phyloP scores from a whole-genome alignment of 2,888 invertebrate species.

The Mellilla xanthometata region DNA sequence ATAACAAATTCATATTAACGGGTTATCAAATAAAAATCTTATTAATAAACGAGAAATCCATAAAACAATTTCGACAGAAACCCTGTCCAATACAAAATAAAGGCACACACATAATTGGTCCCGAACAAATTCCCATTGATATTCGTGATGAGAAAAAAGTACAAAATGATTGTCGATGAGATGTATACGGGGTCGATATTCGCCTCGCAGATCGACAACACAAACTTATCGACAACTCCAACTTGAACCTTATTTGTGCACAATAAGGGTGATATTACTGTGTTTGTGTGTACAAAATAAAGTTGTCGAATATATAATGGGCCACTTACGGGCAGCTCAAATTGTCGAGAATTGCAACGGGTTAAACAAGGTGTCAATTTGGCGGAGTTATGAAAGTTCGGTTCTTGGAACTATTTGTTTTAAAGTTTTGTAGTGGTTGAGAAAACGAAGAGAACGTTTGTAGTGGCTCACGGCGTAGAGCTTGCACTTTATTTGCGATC shows the following conservation, averaged over 20 bases:
- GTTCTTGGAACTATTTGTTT: slow-evolving; percentile 80
- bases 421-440: slow-evolving; percentile 54
- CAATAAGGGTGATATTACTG: slow-evolving; percentile 34
- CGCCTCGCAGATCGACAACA: slow-evolving; percentile 52
- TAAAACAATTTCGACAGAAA: slow-evolving; percentile 50
- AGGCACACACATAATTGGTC: slow-evolving; percentile 74
- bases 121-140: slow-evolving; percentile 80
- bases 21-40: slow-evolving; percentile 40
- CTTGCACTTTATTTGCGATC: slow-evolving; percentile 69
- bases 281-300: slow-evolving; percentile 25
- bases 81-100: slow-evolving; percentile 60
- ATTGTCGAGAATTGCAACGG: slow-evolving; percentile 76
- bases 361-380: slow-evolving; percentile 81
- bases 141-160: slow-evolving; percentile 80
- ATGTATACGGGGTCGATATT: slow-evolving; percentile 69
- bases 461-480: slow-evolving; percentile 37
- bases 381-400: slow-evolving; percentile 78
- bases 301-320: slow-evolving; percentile 67
- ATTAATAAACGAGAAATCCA: slow-evolving; percentile 44
- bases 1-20: slow-evolving; percentile 32
- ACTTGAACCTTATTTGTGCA: slow-evolving; percentile 14
- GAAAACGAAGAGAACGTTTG: slow-evolving; percentile 26
- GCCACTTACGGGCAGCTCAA: slow-evolving; percentile 77
- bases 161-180: slow-evolving; percentile 74
- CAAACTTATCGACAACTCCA: slow-evolving; percentile 35